Evolutionary conservation across 2,797 vertebrate species (phyloP).

Genomic region (Heliangelus exortis): DNA sequence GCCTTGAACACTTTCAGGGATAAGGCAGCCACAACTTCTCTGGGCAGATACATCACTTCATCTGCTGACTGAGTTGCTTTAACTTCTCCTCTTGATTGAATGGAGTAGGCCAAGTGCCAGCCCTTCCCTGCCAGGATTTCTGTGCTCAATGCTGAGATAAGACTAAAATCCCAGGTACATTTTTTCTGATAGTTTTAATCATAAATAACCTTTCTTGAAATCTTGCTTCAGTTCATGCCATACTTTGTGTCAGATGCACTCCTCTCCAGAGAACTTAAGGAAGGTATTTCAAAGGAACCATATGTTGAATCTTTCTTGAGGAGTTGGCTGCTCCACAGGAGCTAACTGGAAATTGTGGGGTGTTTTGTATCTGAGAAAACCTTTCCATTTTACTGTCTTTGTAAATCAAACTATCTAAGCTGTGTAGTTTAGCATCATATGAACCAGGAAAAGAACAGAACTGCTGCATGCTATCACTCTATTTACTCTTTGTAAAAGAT

Average conservation of each 20-base stretch:
- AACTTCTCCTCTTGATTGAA: neutral
- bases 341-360: constrained; percentile 45
- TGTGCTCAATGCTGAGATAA: constrained; percentile 19
- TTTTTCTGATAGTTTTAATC: constrained; percentile 14
- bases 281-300: constrained; percentile 46
- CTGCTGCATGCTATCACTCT: neutral
- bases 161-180: neutral
- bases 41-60: neutral
- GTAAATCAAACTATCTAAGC: neutral
- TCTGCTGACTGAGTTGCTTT: neutral
- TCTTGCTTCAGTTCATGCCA: constrained; percentile 24
- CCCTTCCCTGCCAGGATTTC: neutral
- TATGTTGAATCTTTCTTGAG: constrained; percentile 50
- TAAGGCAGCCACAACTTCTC: too few species aligned
- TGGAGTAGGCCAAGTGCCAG: neutral
- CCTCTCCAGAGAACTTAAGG: constrained; percentile 23
- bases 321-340: constrained; percentile 53
- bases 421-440: neutral
- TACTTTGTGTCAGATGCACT: constrained; percentile 19
- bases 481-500: neutral
- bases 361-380: constrained; percentile 15
- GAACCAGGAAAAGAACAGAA: constrained; percentile 8
- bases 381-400: constrained; percentile 31
- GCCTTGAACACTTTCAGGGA: too few species aligned
- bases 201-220: constrained; percentile 30